Evolutionary conservation across 2,797 vertebrate genomes (phyloP).

Genomic region (Protonibea diacanthus): DNA sequence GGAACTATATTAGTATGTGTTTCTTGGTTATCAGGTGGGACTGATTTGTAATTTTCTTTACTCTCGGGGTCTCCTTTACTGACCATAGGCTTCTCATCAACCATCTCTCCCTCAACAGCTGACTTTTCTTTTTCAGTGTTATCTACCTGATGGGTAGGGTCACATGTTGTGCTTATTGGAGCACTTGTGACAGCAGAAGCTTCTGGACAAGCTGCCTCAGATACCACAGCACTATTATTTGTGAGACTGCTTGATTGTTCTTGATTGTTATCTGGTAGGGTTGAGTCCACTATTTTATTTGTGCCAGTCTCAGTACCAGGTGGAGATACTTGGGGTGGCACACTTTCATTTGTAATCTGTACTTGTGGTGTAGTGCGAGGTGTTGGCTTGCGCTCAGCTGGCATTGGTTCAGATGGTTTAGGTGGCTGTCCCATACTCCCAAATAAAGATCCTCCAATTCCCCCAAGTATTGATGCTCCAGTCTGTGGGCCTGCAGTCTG

Average conservation of each 20-base stretch:
- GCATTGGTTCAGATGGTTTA: conserved; percentile 63
- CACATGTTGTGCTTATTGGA: conserved; percentile 31
- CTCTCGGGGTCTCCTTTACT: conserved; percentile 68
- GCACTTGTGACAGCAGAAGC: conserved; percentile 25
- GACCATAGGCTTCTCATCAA: conserved; percentile 67
- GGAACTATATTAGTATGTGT: conserved; percentile 22
- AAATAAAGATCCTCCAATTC: conserved; percentile 77
- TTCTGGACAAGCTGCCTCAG: conserved; percentile 37
- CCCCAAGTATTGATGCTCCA: conserved; percentile 73
- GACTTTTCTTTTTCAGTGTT: conserved; percentile 50
- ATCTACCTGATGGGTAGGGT: conserved; percentile 33
- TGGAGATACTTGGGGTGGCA: conserved; percentile 29
- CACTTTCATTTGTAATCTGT: conserved; percentile 60
- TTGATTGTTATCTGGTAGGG: conserved; percentile 38
- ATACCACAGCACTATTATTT: conserved; percentile 8
- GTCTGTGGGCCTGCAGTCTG: conserved; percentile 68
- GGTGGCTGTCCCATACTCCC: conserved; percentile 86
- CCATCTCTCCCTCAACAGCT: conserved; percentile 53
- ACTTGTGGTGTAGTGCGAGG: conserved; percentile 39
- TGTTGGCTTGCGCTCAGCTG: conserved; percentile 56
- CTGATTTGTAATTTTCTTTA: conserved; percentile 64
- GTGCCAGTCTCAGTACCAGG: conserved; percentile 24
- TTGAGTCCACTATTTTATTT: conserved; percentile 36
- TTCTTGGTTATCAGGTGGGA: conserved; percentile 28
- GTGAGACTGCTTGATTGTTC: conserved; percentile 27